Conservation (phyloP, 1,140 invertebrate species). For the Trichoplusia ni region DNA sequence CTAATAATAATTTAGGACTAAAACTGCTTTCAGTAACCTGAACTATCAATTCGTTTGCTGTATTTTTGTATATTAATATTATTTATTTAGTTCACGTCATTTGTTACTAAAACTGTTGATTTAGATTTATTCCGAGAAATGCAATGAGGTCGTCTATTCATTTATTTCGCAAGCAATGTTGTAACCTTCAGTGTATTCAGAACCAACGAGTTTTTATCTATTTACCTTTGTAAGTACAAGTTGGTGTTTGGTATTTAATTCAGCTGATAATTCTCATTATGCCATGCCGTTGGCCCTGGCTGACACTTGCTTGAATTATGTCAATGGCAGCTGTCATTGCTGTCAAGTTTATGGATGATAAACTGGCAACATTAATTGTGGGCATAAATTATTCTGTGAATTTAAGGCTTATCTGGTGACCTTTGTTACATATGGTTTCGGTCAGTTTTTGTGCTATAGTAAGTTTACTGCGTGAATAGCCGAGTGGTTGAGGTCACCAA, state of each 20-base stretch:
- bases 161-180: not conserved
- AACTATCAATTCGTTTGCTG: too few species aligned
- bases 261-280: not conserved
- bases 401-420: slow-evolving; percentile 13
- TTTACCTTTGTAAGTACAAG: not conserved
- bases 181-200: not conserved
- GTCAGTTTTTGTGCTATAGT: not conserved
- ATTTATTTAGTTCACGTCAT: not conserved
- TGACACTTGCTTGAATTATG: slow-evolving; percentile 16
- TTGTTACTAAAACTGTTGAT: not conserved
- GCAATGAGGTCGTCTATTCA: slow-evolving; percentile 14
- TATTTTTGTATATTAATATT: not conserved
- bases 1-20: too few species aligned
- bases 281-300: not conserved
- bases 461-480: too few species aligned
- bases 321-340: slow-evolving; percentile 27
- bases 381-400: slow-evolving; percentile 1
- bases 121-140: not conserved
- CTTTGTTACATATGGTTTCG: not conserved
- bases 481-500: too few species aligned
- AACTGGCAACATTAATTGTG: slow-evolving; percentile 23
- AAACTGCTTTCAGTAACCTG: too few species aligned
- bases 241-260: not conserved
- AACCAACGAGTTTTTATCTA: not conserved
- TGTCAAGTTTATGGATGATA: slow-evolving; percentile 25